phyloP scores from a whole-genome alignment of 2,113 vertebrate genomes.

The Entelurus aequoreus region DNA sequence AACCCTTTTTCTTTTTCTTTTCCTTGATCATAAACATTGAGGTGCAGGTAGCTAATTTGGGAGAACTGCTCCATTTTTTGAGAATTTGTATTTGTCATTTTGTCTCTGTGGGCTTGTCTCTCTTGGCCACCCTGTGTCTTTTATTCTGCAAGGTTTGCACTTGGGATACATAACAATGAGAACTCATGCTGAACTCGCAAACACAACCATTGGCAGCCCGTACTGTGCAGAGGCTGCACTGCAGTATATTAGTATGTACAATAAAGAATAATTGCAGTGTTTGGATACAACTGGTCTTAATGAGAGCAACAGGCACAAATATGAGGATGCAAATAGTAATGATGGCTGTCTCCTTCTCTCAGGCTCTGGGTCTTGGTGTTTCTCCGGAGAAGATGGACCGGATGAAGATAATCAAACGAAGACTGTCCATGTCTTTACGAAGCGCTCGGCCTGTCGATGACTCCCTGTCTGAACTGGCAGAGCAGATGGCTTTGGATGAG shows the following conservation, averaged over 20 bases:
- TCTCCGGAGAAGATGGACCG: constrained; percentile 71
- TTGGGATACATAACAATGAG: constrained; percentile 53
- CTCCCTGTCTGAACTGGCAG: constrained; percentile 74
- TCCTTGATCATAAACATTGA: background rate
- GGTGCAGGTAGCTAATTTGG: constrained; percentile 10
- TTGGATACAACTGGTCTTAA: constrained; percentile 14
- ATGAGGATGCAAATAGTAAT: constrained; percentile 20
- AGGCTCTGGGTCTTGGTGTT: constrained; percentile 52
- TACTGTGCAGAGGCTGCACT: constrained; percentile 36
- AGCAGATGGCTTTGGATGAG: constrained; percentile 72
- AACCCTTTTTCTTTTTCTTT: background rate
- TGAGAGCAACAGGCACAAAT: constrained; percentile 13
- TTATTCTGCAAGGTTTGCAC: constrained; percentile 47
- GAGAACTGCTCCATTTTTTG: constrained; percentile 13
- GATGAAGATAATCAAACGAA: constrained; percentile 79
- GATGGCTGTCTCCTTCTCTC: constrained; percentile 4
- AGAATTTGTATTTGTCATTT: constrained; percentile 15
- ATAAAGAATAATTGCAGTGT: constrained; percentile 21
- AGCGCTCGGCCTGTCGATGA: constrained; percentile 74
- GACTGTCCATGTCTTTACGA: constrained; percentile 77
- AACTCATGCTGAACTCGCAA: constrained; percentile 39
- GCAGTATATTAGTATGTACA: constrained; percentile 21
- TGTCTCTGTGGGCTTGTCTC: constrained; percentile 18
- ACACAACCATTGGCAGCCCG: constrained; percentile 38
- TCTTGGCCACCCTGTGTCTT: constrained; percentile 32